Evolutionary conservation across 1,140 invertebrate species (phyloP).

Genomic region (Popillia japonica): DNA sequence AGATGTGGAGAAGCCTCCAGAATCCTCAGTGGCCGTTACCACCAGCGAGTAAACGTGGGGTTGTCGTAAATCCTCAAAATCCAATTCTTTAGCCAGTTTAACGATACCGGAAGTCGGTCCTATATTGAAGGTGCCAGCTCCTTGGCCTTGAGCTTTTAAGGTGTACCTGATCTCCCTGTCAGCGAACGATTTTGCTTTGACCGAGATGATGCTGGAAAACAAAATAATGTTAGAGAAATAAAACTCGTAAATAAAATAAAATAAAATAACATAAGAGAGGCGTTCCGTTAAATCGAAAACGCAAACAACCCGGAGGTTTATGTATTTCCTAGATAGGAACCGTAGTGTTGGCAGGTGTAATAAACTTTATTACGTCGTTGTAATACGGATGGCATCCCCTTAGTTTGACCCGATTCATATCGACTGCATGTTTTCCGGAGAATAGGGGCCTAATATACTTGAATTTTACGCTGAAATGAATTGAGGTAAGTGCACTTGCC

Average conservation of each 20-base stretch:
- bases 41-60: slow-evolving; percentile 91
- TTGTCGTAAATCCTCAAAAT: slow-evolving; percentile 93
- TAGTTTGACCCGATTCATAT: neutral
- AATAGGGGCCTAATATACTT: neutral
- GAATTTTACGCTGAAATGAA: neutral
- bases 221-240: too few relatives aligned
- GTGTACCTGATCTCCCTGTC: slow-evolving; percentile 95
- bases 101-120: slow-evolving; percentile 93
- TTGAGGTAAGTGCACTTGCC: neutral
- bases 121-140: slow-evolving; percentile 94
- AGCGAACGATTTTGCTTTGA: slow-evolving; percentile 95
- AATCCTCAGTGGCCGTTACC: slow-evolving; percentile 94
- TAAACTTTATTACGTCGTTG: slow-evolving; percentile 11
- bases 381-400: neutral
- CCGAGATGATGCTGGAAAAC: slow-evolving; percentile 87
- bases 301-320: too few relatives aligned
- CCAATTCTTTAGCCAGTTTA: slow-evolving; percentile 92
- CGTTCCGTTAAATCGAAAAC: too few relatives aligned
- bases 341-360: neutral
- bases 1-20: slow-evolving; percentile 93
- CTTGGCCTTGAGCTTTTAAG: slow-evolving; percentile 90
- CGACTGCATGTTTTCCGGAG: neutral
- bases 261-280: too few relatives aligned
- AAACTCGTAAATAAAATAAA: too few relatives aligned
- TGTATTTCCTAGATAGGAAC: too few relatives aligned